A percentile compares a stretch with the other conserved stretches of the same genome.
These are phyloP conservation scores for Corvus moneduloides DNA, from an alignment of 2,113 vertebrate genomes.

Conservation along the genomic window DNA sequence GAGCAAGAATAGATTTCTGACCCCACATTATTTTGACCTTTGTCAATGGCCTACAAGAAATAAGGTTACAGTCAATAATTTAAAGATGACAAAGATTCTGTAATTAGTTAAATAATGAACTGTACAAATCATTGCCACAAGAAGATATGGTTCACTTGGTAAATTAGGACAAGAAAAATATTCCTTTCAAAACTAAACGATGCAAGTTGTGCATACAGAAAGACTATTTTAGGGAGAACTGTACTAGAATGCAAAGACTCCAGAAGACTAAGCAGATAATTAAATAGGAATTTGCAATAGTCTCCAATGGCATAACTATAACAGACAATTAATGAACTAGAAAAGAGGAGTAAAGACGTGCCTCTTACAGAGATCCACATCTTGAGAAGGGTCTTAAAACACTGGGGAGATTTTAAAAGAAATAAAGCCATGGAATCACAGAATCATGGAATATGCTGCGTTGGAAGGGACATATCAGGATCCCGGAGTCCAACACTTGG, in stretches of 20 bases:
- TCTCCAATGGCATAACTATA: background rate
- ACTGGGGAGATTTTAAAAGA: background rate
- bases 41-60: background rate
- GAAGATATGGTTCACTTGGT: background rate
- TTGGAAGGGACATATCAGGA: background rate
- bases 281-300: background rate
- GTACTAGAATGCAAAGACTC: background rate
- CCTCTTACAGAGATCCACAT: background rate
- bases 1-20: background rate
- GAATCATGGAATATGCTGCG: background rate
- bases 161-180: background rate
- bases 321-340: background rate
- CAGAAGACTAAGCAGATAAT: background rate
- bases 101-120: background rate
- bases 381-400: background rate
- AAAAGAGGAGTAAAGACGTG: background rate
- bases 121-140: background rate
- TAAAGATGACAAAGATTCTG: background rate
- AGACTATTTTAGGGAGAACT: background rate
- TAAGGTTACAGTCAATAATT: background rate
- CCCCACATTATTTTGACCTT: background rate
- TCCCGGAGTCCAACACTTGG: background rate
- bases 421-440: background rate
- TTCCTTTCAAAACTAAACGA: background rate
- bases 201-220: background rate